These are phyloP conservation scores for Drosophila orosa DNA, from an alignment of 1,140 invertebrate genomes.

Conservation along the genomic window DNA sequence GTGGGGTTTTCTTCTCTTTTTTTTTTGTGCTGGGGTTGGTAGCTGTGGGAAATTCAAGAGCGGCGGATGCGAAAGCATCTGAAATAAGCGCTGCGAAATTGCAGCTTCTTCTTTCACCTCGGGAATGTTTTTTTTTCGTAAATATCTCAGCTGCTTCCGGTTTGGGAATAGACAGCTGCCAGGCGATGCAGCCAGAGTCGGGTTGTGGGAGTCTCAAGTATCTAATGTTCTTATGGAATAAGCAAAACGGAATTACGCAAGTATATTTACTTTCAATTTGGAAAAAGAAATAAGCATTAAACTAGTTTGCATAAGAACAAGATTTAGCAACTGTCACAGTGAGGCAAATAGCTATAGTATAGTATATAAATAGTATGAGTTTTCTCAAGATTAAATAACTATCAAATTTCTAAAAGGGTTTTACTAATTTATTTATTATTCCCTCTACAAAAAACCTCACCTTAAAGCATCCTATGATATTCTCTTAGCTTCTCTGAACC, in stretches of 20 bases:
- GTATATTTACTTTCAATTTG: slow-evolving; percentile 15
- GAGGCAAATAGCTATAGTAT: too few species aligned
- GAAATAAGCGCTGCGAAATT: slow-evolving; percentile 62
- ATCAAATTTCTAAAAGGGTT: too few species aligned
- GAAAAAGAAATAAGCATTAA: background rate
- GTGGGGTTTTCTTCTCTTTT: background rate
- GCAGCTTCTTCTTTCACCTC: slow-evolving; percentile 62
- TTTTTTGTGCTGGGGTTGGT: background rate
- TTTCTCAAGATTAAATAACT: background rate
- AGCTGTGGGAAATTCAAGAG: slow-evolving; percentile 30
- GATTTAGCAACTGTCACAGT: background rate
- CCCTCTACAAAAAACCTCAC: background rate
- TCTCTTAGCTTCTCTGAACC: slow-evolving; percentile 3
- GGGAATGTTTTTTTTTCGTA: slow-evolving; percentile 8
- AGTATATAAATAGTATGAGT: background rate
- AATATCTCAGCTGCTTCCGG: slow-evolving; percentile 33
- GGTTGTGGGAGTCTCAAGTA: background rate
- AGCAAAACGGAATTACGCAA: slow-evolving; percentile 4
- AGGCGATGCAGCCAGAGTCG: slow-evolving; percentile 1
- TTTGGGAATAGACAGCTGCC: slow-evolving; percentile 53
- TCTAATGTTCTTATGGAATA: slow-evolving; percentile 12
- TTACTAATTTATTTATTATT: background rate
- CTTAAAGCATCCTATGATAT: background rate
- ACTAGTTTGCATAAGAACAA: background rate
- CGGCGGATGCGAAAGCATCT: slow-evolving; percentile 42